These are phyloP conservation scores for Phaedon cochleariae DNA, from an alignment of 2,888 invertebrate genomes.

Conservation along the genomic window DNA sequence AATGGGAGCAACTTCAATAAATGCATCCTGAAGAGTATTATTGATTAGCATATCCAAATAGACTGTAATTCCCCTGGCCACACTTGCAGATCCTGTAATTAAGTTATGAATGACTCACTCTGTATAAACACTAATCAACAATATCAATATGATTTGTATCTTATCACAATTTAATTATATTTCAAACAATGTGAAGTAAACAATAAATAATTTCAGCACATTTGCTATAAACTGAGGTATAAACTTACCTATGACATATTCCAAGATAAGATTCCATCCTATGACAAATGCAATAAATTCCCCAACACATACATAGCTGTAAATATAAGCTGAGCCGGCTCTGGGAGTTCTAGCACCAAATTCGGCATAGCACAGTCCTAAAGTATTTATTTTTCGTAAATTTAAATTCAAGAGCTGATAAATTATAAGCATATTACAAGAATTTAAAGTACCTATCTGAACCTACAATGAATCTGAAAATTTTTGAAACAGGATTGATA, in stretches of 20 bases:
- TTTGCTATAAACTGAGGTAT: too few relatives aligned
- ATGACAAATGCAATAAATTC: conserved; percentile 92
- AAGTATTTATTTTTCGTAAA: conserved; percentile 40
- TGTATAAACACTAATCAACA: too few relatives aligned
- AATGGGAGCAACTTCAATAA: conserved; percentile 72
- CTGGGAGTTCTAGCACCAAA: conserved; percentile 88
- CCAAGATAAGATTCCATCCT: conserved; percentile 93
- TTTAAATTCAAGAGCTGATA: too few relatives aligned
- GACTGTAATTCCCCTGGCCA: conserved; percentile 79
- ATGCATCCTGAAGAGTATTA: conserved; percentile 71
- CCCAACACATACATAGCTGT: conserved; percentile 92
- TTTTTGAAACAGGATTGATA: too few relatives aligned
- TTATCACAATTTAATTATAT: too few relatives aligned
- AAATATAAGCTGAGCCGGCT: conserved; percentile 92
- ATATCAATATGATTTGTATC: too few relatives aligned
- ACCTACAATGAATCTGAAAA: too few relatives aligned
- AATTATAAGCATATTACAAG: too few relatives aligned
- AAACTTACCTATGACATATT: conserved; percentile 80
- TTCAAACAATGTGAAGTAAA: too few relatives aligned
- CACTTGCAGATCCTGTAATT: conserved; percentile 77
- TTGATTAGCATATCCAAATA: conserved; percentile 77
- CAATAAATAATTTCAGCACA: too few relatives aligned
- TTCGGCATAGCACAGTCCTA: conserved; percentile 89
- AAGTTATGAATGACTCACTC: not conserved
- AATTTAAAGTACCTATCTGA: too few relatives aligned